These are phyloP conservation scores for Ellobium chinense DNA, from an alignment of 2,888 invertebrate genomes.

Conservation along the genomic window DNA sequence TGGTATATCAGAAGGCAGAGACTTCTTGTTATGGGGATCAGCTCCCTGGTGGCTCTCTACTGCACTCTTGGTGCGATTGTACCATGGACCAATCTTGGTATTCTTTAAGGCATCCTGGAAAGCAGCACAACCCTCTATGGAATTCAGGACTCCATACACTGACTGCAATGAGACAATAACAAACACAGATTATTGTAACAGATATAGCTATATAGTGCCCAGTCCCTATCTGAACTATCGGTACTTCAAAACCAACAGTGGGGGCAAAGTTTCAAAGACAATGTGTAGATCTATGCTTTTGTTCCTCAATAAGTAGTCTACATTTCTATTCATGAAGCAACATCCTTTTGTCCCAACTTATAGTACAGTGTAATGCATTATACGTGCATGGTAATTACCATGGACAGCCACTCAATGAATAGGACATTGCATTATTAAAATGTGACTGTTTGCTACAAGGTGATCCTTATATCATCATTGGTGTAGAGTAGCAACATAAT, in stretches of 20 bases:
- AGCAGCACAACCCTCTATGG: constrained; percentile 95
- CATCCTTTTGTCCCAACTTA: too few relatives aligned
- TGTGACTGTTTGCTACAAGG: too few relatives aligned
- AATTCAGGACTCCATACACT: constrained; percentile 92
- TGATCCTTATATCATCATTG: too few relatives aligned
- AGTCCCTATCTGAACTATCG: background rate
- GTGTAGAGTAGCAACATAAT: too few relatives aligned
- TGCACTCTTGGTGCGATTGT: constrained; percentile 85
- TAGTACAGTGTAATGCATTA: too few relatives aligned
- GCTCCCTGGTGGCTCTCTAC: constrained; percentile 83
- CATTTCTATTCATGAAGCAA: too few relatives aligned
- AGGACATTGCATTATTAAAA: too few relatives aligned
- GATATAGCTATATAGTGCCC: background rate
- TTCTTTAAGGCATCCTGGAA: constrained; percentile 88
- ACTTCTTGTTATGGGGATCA: constrained; percentile 46
- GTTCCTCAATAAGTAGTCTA: too few relatives aligned
- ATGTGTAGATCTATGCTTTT: too few relatives aligned
- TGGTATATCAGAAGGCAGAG: constrained; percentile 27
- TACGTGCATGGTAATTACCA: too few relatives aligned
- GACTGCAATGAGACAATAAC: constrained; percentile 80
- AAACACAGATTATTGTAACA: background rate
- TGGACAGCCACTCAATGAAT: too few relatives aligned
- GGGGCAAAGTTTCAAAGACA: background rate
- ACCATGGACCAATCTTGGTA: constrained; percentile 90
- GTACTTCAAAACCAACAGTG: too few relatives aligned